Base-by-base conservation (phyloP, 2,797 vertebrate genomes). In the Danio choprae region DNA sequence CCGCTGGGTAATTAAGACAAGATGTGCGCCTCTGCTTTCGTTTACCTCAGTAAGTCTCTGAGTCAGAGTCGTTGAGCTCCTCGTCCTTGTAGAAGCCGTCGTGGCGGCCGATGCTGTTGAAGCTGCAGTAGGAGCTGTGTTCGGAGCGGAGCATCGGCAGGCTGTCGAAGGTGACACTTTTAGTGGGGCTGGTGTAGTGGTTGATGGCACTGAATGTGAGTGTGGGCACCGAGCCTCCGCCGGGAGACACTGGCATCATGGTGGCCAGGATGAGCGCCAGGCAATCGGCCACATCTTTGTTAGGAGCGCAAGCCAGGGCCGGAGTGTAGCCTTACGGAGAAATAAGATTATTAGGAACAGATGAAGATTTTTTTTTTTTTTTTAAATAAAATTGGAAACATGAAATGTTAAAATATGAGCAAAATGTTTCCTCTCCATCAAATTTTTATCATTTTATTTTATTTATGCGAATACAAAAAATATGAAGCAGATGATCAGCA, bases 221-320 rank as follows among this genome's bases (percentile, higher is more conserved):
- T 86, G 94, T 90, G 86, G 97, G 94, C 76, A 96, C 91, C 0
- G 93, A 92, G 85, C 94, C 56, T 36, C 70, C 92, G 89, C 95
- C 94, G 5, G 97, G 96, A 44, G 97, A 97, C 83, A 97, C 94
- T 84, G 97, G 97, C 96, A 99, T 98, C 97, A 98, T 98, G 82
- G 96, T 99, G 92, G 97, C 97, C 93, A 99, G 92, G 90, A 99
- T 98, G 82, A 99, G 97, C 36, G 97, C 97, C 10, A 99, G 95
- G 92, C 97, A 99, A 88, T 99, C 97, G 4, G 97, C 97, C 86
- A 99, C 97, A 16, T 98, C 97, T 94, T 98, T 98, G 88, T 98
- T 99, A 81, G 97, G 97, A 15, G 97, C 96, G 83, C 97, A 99
- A 82, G 97, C 97, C 95, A 99, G 92, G 84, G 97, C 97, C 10